Percentiles rank a stretch among this genome's conserved stretches.
phyloP scores from a whole-genome alignment of 2,113 vertebrate genomes.

The Cichladusa arquata region DNA sequence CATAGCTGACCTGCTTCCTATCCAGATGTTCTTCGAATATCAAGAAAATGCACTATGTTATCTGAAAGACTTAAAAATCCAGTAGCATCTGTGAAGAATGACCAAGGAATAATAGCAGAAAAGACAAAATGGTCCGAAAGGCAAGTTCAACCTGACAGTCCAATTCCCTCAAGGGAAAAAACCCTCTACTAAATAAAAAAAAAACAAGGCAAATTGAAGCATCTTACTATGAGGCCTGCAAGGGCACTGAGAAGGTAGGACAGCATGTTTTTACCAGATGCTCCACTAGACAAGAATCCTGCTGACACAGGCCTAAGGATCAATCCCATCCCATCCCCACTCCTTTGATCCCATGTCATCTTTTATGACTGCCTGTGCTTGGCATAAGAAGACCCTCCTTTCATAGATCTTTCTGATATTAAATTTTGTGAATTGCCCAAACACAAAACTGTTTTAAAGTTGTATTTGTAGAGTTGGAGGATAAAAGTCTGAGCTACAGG shows the following conservation, averaged over 20 bases:
- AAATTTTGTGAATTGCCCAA: neutral
- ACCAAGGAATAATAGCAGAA: neutral
- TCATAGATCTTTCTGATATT: neutral
- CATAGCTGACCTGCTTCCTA: neutral
- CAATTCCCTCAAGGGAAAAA: neutral
- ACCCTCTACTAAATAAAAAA: neutral
- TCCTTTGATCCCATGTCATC: neutral
- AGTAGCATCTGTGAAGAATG: neutral
- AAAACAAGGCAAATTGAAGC: neutral
- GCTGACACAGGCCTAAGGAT: neutral
- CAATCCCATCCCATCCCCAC: neutral
- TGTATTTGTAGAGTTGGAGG: neutral
- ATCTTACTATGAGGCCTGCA: neutral
- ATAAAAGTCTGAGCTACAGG: neutral
- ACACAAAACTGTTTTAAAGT: neutral
- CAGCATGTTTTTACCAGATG: conserved; percentile 37
- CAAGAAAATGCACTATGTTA: neutral
- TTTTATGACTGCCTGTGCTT: neutral
- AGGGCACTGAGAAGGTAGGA: neutral
- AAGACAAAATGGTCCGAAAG: neutral
- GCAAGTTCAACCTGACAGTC: neutral
- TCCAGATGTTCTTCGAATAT: neutral
- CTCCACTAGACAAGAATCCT: neutral
- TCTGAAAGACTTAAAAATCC: neutral
- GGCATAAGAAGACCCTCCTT: neutral